Conservation (phyloP, 2,113 vertebrate genomes). For the Thermophis baileyi region DNA sequence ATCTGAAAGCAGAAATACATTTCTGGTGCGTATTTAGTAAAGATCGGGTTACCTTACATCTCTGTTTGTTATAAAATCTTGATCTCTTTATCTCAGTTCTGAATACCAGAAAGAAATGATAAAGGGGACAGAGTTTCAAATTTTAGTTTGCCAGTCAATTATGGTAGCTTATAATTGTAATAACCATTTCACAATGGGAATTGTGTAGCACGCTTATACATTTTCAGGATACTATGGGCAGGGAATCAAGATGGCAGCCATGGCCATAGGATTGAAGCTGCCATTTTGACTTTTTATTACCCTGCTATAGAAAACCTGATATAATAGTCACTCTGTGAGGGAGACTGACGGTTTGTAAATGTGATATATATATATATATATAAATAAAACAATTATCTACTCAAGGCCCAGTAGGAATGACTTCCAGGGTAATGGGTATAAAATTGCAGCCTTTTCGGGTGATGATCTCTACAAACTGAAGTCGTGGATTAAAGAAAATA, state of each 20-base stretch:
- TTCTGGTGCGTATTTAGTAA: not conserved
- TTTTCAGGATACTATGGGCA: not conserved
- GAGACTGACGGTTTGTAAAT: not conserved
- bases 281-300: not conserved
- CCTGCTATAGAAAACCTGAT: not conserved
- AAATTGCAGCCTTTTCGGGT: not conserved
- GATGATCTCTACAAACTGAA: not conserved
- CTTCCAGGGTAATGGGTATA: not conserved
- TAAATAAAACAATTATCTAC: not conserved
- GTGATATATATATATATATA: not conserved
- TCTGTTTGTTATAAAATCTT: not conserved
- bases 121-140: not conserved
- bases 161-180: too few relatives aligned
- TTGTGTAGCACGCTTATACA: not conserved
- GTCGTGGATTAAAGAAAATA: not conserved
- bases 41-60: too few relatives aligned
- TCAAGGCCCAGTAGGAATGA: not conserved
- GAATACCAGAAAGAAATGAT: not conserved
- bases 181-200: not conserved
- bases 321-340: not conserved
- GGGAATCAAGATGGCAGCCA: not conserved
- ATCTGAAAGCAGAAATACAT: not conserved
- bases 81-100: not conserved
- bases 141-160: not conserved
- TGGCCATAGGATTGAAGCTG: not conserved